Conservation (phyloP, 1,140 invertebrate genomes). For the Papilio aristodemus region DNA sequence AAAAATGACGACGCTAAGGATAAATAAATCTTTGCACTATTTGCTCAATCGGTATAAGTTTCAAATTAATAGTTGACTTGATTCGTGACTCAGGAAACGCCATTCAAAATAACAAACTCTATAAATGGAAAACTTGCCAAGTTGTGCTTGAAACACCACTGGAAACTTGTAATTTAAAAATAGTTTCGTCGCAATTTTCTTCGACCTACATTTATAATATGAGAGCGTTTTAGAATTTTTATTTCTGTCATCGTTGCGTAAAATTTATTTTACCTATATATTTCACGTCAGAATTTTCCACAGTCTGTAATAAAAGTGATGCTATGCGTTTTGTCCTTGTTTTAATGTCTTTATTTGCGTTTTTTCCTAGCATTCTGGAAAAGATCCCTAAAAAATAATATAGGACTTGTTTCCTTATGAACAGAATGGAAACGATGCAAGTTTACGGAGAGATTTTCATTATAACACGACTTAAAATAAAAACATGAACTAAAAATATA, state of each 20-base stretch:
- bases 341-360: neutral
- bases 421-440: too few relatives aligned
- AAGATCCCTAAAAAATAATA: too few relatives aligned
- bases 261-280: slow-evolving; percentile 7
- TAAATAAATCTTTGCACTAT: neutral
- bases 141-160: slow-evolving; percentile 22
- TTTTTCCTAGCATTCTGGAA: too few relatives aligned
- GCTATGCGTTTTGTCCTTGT: neutral
- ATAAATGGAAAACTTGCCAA: slow-evolving; percentile 26
- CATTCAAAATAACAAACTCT: slow-evolving; percentile 29
- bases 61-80: slow-evolving; percentile 14
- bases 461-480: too few relatives aligned
- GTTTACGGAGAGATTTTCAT: too few relatives aligned
- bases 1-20: neutral
- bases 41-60: neutral
- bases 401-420: too few relatives aligned
- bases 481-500: too few relatives aligned
- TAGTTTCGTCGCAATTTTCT: slow-evolving; percentile 33
- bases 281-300: neutral
- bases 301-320: slow-evolving; percentile 2
- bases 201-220: slow-evolving; percentile 33
- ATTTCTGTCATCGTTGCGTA: slow-evolving; percentile 23
- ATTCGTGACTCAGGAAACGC: slow-evolving; percentile 6
- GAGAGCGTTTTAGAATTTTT: slow-evolving; percentile 28
- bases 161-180: slow-evolving; percentile 34